Evolutionary conservation across 1,140 invertebrate species (phyloP).

Genomic region (Caerostris extrusa): DNA sequence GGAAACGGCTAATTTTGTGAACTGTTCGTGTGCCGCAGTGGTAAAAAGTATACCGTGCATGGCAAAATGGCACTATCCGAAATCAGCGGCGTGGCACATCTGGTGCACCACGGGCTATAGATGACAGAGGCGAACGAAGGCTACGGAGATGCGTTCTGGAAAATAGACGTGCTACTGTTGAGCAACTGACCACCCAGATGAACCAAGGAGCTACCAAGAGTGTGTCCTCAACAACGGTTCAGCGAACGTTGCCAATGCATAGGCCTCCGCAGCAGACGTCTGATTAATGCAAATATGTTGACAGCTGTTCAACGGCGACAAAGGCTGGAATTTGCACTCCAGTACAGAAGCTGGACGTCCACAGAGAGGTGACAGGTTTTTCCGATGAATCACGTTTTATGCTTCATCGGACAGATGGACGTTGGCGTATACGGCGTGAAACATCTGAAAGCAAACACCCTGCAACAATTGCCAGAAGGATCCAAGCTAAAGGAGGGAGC

Average conservation of each 20-base stretch:
- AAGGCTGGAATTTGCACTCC: slow-evolving; percentile 5
- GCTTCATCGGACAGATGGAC: background rate
- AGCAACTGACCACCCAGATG: background rate
- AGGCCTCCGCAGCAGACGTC: background rate
- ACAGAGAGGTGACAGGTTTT: background rate
- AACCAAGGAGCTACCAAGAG: background rate
- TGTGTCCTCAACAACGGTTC: background rate
- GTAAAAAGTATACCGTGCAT: background rate
- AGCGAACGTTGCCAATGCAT: background rate
- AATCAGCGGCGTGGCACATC: background rate
- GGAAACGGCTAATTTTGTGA: background rate
- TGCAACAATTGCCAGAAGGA: background rate
- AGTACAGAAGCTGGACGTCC: background rate
- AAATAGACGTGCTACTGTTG: background rate
- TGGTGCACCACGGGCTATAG: background rate
- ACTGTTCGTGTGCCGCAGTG: background rate
- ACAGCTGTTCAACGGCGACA: background rate
- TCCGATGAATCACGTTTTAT: background rate
- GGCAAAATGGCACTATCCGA: background rate
- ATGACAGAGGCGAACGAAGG: background rate
- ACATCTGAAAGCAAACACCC: background rate
- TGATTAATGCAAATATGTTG: background rate
- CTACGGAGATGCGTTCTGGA: background rate
- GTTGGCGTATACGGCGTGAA: background rate
- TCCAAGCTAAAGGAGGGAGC: background rate